These are phyloP conservation scores for Hippoglossus hippoglossus DNA, from an alignment of 2,797 vertebrate species.

Conservation along the genomic window DNA sequence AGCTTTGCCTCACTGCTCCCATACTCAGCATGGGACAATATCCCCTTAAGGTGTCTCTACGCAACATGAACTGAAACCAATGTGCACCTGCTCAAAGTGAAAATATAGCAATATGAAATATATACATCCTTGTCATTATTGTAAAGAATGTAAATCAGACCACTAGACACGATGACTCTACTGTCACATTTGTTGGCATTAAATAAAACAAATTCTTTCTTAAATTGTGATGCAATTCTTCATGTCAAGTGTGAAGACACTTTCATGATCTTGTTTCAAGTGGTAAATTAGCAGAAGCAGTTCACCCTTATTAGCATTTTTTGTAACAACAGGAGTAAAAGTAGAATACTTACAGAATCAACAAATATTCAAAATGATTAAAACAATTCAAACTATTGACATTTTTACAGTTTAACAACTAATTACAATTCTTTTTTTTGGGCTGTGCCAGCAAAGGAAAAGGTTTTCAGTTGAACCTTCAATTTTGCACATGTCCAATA, in stretches of 20 bases:
- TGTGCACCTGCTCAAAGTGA: background rate
- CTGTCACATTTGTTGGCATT: slow-evolving; percentile 1
- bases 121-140: background rate
- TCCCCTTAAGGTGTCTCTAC: no score
- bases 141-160: background rate
- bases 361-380: background rate
- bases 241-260: background rate
- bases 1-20: no score
- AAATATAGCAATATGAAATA: background rate
- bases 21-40: no score
- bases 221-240: no score
- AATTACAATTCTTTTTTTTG: no score
- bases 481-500: no score
- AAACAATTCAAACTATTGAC: background rate
- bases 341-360: background rate
- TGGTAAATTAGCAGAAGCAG: background rate
- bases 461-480: no score
- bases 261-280: background rate
- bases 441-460: no score
- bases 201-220: no score
- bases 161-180: background rate
- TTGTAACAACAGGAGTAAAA: background rate
- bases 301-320: background rate
- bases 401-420: slow-evolving; percentile 2
- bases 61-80: background rate